A percentile compares a stretch with the other conserved stretches of the same genome.
phyloP scores from a whole-genome alignment of 2,797 vertebrate species.

The Chelonia mydas region DNA sequence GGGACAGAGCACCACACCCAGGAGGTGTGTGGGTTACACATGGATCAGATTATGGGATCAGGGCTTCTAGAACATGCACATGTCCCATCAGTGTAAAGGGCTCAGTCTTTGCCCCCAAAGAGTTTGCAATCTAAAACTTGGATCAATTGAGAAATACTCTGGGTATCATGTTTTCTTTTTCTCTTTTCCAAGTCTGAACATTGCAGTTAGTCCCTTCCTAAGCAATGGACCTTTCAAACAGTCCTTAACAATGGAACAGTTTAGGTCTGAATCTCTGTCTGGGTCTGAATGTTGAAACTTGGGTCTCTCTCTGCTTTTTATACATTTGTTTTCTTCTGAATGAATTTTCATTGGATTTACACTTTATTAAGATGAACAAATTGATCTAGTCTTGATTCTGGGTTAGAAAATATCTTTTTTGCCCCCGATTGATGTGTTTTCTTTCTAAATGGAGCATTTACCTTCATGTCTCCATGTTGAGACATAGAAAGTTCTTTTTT shows the following conservation, averaged over 20 bases:
- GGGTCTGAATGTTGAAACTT: background rate
- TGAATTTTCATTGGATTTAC: background rate
- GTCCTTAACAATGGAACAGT: background rate
- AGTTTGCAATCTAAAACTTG: background rate
- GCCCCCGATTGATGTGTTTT: background rate
- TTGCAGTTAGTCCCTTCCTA: background rate
- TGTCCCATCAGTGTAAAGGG: constrained; percentile 46
- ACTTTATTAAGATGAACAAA: background rate
- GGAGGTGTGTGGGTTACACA: too few relatives aligned
- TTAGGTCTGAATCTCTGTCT: background rate
- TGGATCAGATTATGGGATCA: constrained; percentile 49
- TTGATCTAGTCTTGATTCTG: background rate
- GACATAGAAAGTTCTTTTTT: background rate
- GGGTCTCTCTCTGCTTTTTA: background rate
- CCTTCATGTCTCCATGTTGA: background rate
- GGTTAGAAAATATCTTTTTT: background rate
- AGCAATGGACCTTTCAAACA: background rate
- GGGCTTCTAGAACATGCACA: background rate
- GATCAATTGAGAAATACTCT: background rate
- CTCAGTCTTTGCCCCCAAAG: background rate
- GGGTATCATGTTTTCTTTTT: background rate
- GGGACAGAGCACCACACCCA: too few relatives aligned
- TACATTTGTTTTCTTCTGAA: background rate
- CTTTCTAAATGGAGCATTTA: background rate
- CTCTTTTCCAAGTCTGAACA: background rate